Evolutionary conservation across 1,140 invertebrate genomes (phyloP).

Genomic region (Bilobella aurantiaca): DNA sequence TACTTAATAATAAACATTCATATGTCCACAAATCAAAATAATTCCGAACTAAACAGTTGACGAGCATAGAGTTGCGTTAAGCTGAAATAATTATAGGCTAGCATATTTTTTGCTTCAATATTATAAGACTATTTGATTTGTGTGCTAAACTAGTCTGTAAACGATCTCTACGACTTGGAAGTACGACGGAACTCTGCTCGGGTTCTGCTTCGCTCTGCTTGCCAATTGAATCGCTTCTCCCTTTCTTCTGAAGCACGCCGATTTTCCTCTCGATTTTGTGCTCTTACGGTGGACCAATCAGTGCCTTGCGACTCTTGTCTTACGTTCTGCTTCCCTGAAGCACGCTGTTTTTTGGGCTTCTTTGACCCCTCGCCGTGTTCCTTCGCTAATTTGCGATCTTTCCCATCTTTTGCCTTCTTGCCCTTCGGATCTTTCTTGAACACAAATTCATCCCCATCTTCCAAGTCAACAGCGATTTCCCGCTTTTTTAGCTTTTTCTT

Average conservation of each 20-base stretch:
- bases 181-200: conserved; percentile 21
- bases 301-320: background rate
- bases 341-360: background rate
- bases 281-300: conserved; percentile 16
- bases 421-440: background rate
- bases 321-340: conserved; percentile 1
- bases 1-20: no score
- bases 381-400: background rate
- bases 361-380: background rate
- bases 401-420: conserved; percentile 2
- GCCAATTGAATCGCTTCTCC: conserved; percentile 28
- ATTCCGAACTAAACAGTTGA: no score
- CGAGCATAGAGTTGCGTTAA: no score
- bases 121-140: no score
- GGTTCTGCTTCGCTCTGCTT: conserved; percentile 22
- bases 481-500: background rate
- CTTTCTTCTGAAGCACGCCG: background rate
- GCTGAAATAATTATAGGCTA: no score
- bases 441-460: background rate
- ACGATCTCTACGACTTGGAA: conserved; percentile 3
- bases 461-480: background rate
- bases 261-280: conserved; percentile 12
- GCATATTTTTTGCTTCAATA: no score
- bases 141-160: no score
- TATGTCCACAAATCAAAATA: no score